Evolutionary conservation across 2,888 invertebrate genomes (phyloP).

Genomic region (Stomorhina lunata): DNA sequence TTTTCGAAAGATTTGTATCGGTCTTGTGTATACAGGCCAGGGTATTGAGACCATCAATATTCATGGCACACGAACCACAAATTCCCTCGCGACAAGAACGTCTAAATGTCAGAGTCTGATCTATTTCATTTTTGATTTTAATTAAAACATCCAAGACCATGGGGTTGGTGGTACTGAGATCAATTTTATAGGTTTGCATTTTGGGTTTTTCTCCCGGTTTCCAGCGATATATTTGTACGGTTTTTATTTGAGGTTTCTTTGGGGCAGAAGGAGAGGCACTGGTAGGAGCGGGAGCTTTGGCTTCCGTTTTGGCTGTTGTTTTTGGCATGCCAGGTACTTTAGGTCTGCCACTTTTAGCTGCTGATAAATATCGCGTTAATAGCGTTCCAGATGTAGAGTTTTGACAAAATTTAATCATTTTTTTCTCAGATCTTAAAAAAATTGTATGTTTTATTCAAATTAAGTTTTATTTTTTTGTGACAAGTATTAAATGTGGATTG

Average conservation of each 20-base stretch:
- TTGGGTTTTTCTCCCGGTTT: conserved; percentile 91
- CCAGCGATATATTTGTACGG: conserved; percentile 91
- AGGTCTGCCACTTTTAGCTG: too few relatives aligned
- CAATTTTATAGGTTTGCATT: conserved; percentile 83
- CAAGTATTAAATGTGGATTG: too few relatives aligned
- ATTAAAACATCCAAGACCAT: conserved; percentile 97
- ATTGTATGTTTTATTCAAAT: too few relatives aligned
- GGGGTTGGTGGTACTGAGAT: conserved; percentile 92
- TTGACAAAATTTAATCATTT: background rate
- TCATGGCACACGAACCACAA: conserved; percentile 99
- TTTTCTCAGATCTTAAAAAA: too few relatives aligned
- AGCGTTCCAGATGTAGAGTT: background rate
- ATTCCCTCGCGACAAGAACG: conserved; percentile 98
- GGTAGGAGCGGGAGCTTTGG: background rate
- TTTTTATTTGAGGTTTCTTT: conserved; percentile 82
- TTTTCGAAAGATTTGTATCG: conserved; percentile 84
- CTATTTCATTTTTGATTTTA: conserved; percentile 97
- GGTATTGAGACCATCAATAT: conserved; percentile 96
- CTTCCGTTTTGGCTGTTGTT: background rate
- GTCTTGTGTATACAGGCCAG: conserved; percentile 93
- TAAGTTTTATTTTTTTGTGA: too few relatives aligned
- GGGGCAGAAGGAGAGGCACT: conserved; percentile 1
- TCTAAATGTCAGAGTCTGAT: conserved; percentile 95
- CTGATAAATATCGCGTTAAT: background rate
- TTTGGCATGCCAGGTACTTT: background rate